Percentiles rank a stretch among this genome's conserved stretches.
Conservation (phyloP, 2,797 vertebrate species). For the Poecilia gillii region DNA sequence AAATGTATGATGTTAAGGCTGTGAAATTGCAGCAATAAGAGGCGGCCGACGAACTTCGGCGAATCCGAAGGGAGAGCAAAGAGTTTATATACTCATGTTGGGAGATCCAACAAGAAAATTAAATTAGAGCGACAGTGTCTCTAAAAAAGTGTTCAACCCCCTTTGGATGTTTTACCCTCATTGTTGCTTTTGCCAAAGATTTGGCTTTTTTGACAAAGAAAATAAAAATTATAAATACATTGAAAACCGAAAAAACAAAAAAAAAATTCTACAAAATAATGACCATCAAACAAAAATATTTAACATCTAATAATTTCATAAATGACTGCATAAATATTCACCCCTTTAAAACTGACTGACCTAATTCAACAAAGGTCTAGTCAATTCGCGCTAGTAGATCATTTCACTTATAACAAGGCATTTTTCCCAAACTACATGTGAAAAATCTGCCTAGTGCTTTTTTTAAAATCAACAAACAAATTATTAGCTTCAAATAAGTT, state of each 20-base stretch:
- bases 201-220: not conserved
- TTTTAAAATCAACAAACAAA: too few relatives aligned
- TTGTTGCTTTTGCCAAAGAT: not conserved
- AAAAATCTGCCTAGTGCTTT: too few relatives aligned
- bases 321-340: too few relatives aligned
- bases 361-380: too few relatives aligned
- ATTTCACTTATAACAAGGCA: too few relatives aligned
- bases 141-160: not conserved
- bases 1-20: slow-evolving; percentile 37
- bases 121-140: slow-evolving; percentile 9
- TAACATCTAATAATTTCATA: too few relatives aligned
- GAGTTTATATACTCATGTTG: not conserved
- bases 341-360: too few relatives aligned
- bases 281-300: too few relatives aligned
- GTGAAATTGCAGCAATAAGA: slow-evolving; percentile 32
- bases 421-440: too few relatives aligned
- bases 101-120: slow-evolving; percentile 7
- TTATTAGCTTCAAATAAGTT: too few relatives aligned
- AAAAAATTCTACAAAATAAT: too few relatives aligned
- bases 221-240: not conserved
- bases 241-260: not conserved
- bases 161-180: not conserved
- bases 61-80: slow-evolving; percentile 16
- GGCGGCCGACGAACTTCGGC: slow-evolving; percentile 7
- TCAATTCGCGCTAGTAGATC: too few relatives aligned